Conservation (phyloP, 2,888 invertebrate genomes). For the Dilophus febrilis region DNA sequence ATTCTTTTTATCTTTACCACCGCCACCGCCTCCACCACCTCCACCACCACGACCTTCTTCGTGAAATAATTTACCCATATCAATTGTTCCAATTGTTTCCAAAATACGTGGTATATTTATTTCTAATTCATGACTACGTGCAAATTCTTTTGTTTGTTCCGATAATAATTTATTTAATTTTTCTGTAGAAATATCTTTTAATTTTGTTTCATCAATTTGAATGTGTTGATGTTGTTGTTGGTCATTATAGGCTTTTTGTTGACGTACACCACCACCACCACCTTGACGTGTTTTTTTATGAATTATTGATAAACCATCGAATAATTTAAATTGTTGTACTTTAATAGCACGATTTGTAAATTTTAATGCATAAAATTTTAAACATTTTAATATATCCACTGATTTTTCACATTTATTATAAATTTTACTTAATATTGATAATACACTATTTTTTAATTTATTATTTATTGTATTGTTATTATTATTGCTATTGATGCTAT, state of each 20-base stretch:
- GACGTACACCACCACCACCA: too few relatives aligned
- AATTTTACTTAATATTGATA: slow-evolving; percentile 24
- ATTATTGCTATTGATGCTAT: too few relatives aligned
- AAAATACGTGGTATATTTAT: slow-evolving; percentile 31
- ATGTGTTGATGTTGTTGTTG: slow-evolving; percentile 24
- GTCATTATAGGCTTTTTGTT: too few relatives aligned
- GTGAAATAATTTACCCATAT: slow-evolving; percentile 19
- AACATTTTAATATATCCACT: slow-evolving; percentile 48
- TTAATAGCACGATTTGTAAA: slow-evolving; percentile 45
- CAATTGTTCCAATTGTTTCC: slow-evolving; percentile 31
- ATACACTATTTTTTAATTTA: slow-evolving; percentile 1
- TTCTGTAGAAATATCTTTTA: slow-evolving; percentile 40
- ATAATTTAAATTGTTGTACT: slow-evolving; percentile 40
- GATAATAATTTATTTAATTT: slow-evolving; percentile 42
- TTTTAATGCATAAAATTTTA: slow-evolving; percentile 52
- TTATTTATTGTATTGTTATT: not conserved
- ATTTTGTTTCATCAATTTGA: slow-evolving; percentile 37
- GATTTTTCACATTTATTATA: slow-evolving; percentile 40
- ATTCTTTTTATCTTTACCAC: slow-evolving; percentile 39
- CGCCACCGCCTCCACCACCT: slow-evolving; percentile 37
- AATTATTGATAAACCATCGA: slow-evolving; percentile 44
- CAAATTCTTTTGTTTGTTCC: slow-evolving; percentile 37
- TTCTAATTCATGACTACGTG: slow-evolving; percentile 41
- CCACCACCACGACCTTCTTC: slow-evolving; percentile 37
- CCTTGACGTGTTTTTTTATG: slow-evolving; percentile 12